Base-by-base conservation (phyloP, 2,113 vertebrate species). In the Ancistrus triradiatus region DNA sequence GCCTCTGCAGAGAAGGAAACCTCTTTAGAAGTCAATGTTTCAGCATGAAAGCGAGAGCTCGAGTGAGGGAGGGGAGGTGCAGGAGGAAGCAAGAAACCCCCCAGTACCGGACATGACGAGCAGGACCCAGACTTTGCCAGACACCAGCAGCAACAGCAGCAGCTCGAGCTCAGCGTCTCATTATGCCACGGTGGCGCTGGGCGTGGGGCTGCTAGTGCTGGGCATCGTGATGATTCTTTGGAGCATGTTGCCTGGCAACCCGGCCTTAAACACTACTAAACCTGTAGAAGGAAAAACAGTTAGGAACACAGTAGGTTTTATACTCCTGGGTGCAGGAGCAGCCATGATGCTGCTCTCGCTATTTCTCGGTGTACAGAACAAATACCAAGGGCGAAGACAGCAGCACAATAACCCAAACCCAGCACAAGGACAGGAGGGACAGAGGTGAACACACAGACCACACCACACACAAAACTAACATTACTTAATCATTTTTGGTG, bases 151-250 rank as follows among this genome's bases (percentile, higher is more conserved):
- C 31, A 53, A 43, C 2, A 75, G 61, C 18, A 59, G 42, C 78
- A 85, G 74, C 40, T 70, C 89, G 15, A 92, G 87, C 3, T 82
- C 81, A 0, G 92, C 92, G 2, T 92, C 93, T 0, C 93, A 96
- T 85, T 98, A 97, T 1, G 96, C 96, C 0, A 82, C 97, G 43
- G 95, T 91, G 0, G 93, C 95, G 3, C 86, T 98, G 4, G 95
- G 95, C 14, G 83, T 96, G 40, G 96, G 96, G 1, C 90, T 98
- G 61, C 81, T 98, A 0, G 89, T 93, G 10, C 89, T 98, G 0
- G 94, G 96, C 15, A 81, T 97, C 31, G 92, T 98, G 72, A 96
- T 98, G 95, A 92, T 94, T 0, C 90, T 95, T 63, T 98, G 96
- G 96, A 97, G 93, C 61, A 80, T 94, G 7, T 91, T 96, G 10